Percentiles rank a stretch among this genome's conserved stretches.
phyloP scores from a whole-genome alignment of 2,888 invertebrate species.

The Agrochola lychnidis region DNA sequence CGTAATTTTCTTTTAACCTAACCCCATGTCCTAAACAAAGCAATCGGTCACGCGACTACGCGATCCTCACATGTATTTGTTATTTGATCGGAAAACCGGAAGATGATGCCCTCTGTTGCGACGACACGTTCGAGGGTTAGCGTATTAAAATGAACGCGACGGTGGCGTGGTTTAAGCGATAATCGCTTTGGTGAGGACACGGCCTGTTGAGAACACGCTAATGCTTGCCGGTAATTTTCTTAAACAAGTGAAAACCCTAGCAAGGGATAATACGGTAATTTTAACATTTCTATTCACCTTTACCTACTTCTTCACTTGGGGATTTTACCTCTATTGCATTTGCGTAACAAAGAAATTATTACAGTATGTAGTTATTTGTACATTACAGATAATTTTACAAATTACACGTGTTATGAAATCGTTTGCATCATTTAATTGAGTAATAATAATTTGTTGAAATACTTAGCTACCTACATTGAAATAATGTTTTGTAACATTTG shows the following conservation, averaged over 20 bases:
- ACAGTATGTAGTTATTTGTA: neutral
- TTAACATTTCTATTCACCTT: slow-evolving; percentile 41
- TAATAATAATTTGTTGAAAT: slow-evolving; percentile 7
- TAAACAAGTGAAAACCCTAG: neutral
- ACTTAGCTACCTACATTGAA: neutral
- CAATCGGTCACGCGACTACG: neutral
- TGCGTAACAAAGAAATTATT: slow-evolving; percentile 37
- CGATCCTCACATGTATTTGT: neutral
- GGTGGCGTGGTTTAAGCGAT: too few species aligned
- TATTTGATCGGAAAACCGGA: neutral
- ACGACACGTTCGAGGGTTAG: neutral
- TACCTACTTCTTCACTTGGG: slow-evolving; percentile 18
- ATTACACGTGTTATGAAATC: slow-evolving; percentile 16
- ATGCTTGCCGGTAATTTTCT: too few species aligned
- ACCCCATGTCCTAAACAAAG: neutral
- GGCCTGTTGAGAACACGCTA: too few species aligned
- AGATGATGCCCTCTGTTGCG: neutral
- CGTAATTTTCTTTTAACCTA: neutral
- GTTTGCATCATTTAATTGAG: neutral
- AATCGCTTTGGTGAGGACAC: too few species aligned
- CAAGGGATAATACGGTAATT: neutral
- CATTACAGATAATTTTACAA: slow-evolving; percentile 27
- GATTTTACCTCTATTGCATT: slow-evolving; percentile 7
- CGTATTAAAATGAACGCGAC: neutral
- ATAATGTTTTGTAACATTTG: slow-evolving; percentile 5